Percentiles rank a stretch among this genome's conserved stretches.
Evolutionary conservation across 1,140 invertebrate species (phyloP).

Genomic region (Venturia canescens): DNA sequence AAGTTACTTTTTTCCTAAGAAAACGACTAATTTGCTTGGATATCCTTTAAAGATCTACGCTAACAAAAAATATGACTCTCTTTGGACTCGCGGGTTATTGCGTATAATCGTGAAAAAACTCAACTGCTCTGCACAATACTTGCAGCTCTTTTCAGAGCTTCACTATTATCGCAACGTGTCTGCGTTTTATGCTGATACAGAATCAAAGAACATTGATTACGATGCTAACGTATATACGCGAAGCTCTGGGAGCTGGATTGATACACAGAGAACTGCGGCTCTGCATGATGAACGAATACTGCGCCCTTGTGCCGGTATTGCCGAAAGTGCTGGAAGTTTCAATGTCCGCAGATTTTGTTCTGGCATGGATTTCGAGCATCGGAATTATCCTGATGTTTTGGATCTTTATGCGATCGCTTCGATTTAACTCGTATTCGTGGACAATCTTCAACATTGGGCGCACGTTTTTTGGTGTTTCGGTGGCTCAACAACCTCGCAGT

Average conservation of each 20-base stretch:
- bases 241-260: too few relatives aligned
- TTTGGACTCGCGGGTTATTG: constrained; percentile 23
- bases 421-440: constrained; percentile 36
- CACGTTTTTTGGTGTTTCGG: constrained; percentile 38
- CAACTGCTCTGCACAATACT: too few relatives aligned
- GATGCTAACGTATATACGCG: too few relatives aligned
- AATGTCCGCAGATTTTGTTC: constrained; percentile 16
- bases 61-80: background rate
- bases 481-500: background rate
- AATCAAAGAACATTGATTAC: constrained; percentile 6
- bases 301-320: constrained; percentile 36
- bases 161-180: too few relatives aligned
- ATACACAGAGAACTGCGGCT: too few relatives aligned
- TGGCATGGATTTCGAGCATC: constrained; percentile 2
- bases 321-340: background rate
- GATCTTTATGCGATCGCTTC: background rate
- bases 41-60: constrained; percentile 42
- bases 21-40: constrained; percentile 37
- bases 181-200: too few relatives aligned
- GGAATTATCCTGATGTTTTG: constrained; percentile 20
- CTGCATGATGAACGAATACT: too few relatives aligned
- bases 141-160: too few relatives aligned
- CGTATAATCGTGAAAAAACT: background rate
- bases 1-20: constrained; percentile 29
- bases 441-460: constrained; percentile 25